Percentiles rank a stretch among this genome's conserved stretches.
These are phyloP conservation scores for Thermophis baileyi DNA, from an alignment of 2,113 vertebrate species.

Conservation along the genomic window DNA sequence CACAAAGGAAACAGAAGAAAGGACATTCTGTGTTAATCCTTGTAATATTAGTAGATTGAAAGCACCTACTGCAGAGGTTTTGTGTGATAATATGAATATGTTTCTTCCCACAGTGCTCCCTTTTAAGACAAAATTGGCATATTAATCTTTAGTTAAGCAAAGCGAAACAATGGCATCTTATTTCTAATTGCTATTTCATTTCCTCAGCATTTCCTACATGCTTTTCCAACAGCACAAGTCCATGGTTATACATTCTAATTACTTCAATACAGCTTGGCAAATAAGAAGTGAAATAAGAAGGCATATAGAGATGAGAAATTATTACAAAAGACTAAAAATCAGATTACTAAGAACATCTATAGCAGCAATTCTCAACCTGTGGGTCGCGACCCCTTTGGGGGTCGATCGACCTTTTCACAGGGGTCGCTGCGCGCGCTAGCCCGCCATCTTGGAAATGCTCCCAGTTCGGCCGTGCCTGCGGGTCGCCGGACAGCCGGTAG, in stretches of 20 bases:
- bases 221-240: slow-evolving; percentile 17
- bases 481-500: no score
- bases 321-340: not conserved
- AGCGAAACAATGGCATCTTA: not conserved
- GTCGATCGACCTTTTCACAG: no score
- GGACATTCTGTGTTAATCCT: slow-evolving; percentile 55
- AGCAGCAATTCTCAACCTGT: no score
- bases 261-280: slow-evolving; percentile 3
- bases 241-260: not conserved
- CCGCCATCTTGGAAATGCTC: no score
- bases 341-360: not conserved
- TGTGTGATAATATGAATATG: slow-evolving; percentile 49
- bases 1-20: slow-evolving; percentile 47
- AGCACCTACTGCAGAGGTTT: slow-evolving; percentile 44
- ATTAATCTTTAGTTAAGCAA: slow-evolving; percentile 28
- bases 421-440: no score
- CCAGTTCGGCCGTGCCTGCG: no score
- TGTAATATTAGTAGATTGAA: slow-evolving; percentile 57
- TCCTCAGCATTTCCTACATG: not conserved
- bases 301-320: not conserved
- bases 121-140: slow-evolving; percentile 36
- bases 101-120: slow-evolving; percentile 39
- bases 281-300: slow-evolving; percentile 18
- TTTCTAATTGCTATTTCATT: not conserved
- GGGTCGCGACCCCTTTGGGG: no score